Conservation (phyloP, 1,140 invertebrate genomes). For the Megalopta genalis region DNA sequence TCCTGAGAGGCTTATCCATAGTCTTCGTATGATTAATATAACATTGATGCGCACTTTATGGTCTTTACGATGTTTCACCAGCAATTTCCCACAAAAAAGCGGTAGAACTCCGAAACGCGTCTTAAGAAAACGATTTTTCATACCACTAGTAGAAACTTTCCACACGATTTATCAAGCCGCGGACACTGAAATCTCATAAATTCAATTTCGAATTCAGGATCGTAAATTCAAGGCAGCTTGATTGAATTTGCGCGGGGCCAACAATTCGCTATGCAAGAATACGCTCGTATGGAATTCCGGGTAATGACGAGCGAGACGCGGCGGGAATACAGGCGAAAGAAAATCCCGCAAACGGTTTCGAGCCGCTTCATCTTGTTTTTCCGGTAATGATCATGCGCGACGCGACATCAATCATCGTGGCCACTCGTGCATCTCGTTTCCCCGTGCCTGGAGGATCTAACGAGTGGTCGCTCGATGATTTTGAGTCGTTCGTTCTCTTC, state of each 20-base stretch:
- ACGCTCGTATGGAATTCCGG: background rate
- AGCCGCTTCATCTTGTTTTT: slow-evolving; percentile 16
- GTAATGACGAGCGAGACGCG: background rate
- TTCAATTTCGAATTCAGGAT: slow-evolving; percentile 2
- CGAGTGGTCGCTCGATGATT: slow-evolving; percentile 30
- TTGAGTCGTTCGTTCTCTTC: background rate
- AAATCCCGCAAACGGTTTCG: slow-evolving; percentile 10
- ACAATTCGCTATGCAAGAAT: background rate
- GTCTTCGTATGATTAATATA: too few relatives aligned
- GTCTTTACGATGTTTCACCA: too few relatives aligned
- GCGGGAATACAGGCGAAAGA: background rate
- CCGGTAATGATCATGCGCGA: slow-evolving; percentile 43
- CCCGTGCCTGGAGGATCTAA: slow-evolving; percentile 38
- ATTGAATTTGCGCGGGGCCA: background rate
- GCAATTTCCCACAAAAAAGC: too few relatives aligned
- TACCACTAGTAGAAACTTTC: too few relatives aligned
- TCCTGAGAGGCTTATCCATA: too few relatives aligned
- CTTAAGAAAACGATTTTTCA: too few relatives aligned
- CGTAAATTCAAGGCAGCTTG: background rate
- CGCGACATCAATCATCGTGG: slow-evolving; percentile 41
- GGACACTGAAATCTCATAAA: background rate
- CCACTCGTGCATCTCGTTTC: slow-evolving; percentile 54
- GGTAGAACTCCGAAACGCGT: too few relatives aligned
- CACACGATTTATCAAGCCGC: background rate
- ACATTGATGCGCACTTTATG: too few relatives aligned